phyloP scores from a whole-genome alignment of 2,113 vertebrate genomes.

The Ptyas mucosa region DNA sequence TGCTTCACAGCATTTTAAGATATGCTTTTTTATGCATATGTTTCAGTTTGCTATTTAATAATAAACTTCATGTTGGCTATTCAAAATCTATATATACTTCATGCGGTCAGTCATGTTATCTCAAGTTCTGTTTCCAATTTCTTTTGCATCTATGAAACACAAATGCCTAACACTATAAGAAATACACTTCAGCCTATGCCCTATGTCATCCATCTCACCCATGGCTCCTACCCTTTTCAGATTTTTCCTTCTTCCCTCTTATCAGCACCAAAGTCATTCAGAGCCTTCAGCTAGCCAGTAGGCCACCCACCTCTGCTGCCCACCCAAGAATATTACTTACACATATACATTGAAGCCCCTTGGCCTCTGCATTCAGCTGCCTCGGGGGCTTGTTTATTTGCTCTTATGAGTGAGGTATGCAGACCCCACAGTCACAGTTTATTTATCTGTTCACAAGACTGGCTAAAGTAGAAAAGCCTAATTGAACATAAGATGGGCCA shows the following conservation, averaged over 20 bases:
- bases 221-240: conserved; percentile 1
- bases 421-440: conserved; percentile 22
- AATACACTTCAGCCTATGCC: background rate
- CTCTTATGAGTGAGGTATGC: conserved; percentile 32
- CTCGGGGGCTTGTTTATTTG: conserved; percentile 30
- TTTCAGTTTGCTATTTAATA: background rate
- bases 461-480: conserved; percentile 11
- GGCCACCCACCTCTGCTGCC: conserved; percentile 63
- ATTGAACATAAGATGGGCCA: conserved; percentile 6
- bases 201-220: conserved; percentile 12
- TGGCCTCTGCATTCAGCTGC: conserved; percentile 14
- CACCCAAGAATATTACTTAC: conserved; percentile 53
- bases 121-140: background rate
- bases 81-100: background rate
- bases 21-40: background rate
- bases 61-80: background rate
- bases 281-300: conserved; percentile 15
- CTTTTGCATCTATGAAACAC: background rate
- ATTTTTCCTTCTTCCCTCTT: conserved; percentile 9
- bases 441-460: conserved; percentile 2
- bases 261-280: conserved; percentile 31
- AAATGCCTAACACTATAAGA: background rate
- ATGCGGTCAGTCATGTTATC: background rate
- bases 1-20: background rate
- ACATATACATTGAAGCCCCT: background rate